phyloP scores from a whole-genome alignment of 2,888 invertebrate species.

The Pterostichus niger region DNA sequence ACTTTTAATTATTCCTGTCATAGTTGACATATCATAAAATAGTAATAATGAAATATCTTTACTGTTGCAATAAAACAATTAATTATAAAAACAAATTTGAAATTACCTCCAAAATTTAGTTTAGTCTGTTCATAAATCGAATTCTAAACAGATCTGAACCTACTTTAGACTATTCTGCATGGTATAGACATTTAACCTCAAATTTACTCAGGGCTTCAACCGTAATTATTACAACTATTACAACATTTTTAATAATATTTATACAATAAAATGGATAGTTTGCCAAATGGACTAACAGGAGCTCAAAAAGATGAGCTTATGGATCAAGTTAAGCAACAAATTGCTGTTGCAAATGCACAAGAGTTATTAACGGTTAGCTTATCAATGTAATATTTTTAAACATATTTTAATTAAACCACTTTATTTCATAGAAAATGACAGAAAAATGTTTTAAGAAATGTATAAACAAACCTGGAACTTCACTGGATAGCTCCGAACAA shows the following conservation, averaged over 20 bases:
- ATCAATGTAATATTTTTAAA: slow-evolving; percentile 57
- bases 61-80: background rate
- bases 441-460: slow-evolving; percentile 98
- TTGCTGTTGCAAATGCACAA: slow-evolving; percentile 95
- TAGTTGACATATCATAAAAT: slow-evolving; percentile 12
- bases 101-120: slow-evolving; percentile 36
- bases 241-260: slow-evolving; percentile 17
- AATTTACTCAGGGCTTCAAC: slow-evolving; percentile 50
- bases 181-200: slow-evolving; percentile 55
- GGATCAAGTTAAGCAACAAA: slow-evolving; percentile 97
- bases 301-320: slow-evolving; percentile 92
- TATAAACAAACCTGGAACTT: slow-evolving; percentile 92
- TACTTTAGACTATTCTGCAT: slow-evolving; percentile 39
- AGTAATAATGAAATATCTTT: slow-evolving; percentile 4
- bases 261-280: slow-evolving; percentile 79
- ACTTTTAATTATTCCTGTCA: background rate
- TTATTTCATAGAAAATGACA: slow-evolving; percentile 90
- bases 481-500: slow-evolving; percentile 92
- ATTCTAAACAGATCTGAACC: slow-evolving; percentile 18
- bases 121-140: background rate
- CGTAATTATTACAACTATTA: background rate
- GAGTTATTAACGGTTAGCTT: slow-evolving; percentile 89
- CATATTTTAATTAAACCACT: slow-evolving; percentile 59
- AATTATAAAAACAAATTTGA: background rate
- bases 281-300: slow-evolving; percentile 81